These are phyloP conservation scores for Calonectris borealis DNA, from an alignment of 2,113 vertebrate species.

Conservation along the genomic window DNA sequence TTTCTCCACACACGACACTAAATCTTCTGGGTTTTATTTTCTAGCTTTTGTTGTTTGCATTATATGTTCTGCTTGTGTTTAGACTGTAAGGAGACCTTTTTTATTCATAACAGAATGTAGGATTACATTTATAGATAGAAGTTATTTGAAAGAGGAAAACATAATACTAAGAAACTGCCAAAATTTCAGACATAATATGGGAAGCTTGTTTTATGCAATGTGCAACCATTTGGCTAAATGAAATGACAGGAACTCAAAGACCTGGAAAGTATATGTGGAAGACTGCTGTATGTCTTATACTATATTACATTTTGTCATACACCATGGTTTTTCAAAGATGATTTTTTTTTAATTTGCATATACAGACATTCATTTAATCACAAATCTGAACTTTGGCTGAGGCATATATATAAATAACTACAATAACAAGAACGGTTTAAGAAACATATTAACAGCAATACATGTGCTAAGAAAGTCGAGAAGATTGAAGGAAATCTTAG, in stretches of 20 bases:
- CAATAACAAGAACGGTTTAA: background rate
- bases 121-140: background rate
- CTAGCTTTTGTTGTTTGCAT: background rate
- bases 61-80: constrained; percentile 24
- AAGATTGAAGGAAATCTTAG: background rate
- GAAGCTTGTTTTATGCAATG: background rate
- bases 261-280: background rate
- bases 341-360: background rate
- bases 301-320: background rate
- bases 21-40: constrained; percentile 42
- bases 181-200: background rate
- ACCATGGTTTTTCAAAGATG: background rate
- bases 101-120: background rate
- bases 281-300: background rate
- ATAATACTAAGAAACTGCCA: background rate
- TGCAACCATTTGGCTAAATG: background rate
- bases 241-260: background rate
- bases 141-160: background rate
- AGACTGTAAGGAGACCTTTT: background rate
- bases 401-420: background rate
- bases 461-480: background rate
- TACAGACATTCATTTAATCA: background rate
- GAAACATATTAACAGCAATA: background rate
- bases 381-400: background rate
- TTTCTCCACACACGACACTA: background rate